phyloP scores from a whole-genome alignment of 2,888 invertebrate genomes.

The Perdita meconis region DNA sequence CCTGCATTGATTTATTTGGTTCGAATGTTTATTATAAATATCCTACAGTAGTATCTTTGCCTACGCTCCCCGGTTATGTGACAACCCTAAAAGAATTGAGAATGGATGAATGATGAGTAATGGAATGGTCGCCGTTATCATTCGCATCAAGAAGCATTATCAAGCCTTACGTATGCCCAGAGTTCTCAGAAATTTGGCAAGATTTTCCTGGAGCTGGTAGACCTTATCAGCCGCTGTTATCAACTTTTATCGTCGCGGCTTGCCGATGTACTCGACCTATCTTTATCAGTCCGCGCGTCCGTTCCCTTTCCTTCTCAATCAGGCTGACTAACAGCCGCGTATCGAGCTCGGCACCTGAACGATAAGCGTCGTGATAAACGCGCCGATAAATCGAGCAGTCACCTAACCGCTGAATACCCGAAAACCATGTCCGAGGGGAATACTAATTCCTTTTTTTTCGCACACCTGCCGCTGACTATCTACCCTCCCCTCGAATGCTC shows the following conservation, averaged over 20 bases:
- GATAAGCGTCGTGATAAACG: conserved; percentile 60
- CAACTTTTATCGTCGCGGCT: conserved; percentile 36
- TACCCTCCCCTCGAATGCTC: neutral
- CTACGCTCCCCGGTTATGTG: too few relatives aligned
- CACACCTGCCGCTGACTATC: conserved; percentile 21
- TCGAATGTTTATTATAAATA: too few relatives aligned
- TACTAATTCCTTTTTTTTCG: conserved; percentile 26
- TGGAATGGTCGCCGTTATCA: too few relatives aligned
- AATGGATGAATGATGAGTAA: too few relatives aligned
- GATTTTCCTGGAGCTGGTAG: conserved; percentile 41
- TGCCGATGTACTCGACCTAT: conserved; percentile 42
- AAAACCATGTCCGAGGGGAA: conserved; percentile 45
- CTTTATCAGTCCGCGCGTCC: conserved; percentile 54
- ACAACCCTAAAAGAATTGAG: too few relatives aligned
- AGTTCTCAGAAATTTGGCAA: conserved; percentile 43
- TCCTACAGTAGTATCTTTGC: too few relatives aligned
- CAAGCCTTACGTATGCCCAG: neutral
- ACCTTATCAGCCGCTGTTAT: conserved; percentile 45
- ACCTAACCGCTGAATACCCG: conserved; percentile 38
- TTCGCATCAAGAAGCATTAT: conserved; percentile 6
- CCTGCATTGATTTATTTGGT: too few relatives aligned
- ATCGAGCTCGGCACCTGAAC: conserved; percentile 58
- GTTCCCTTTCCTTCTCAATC: conserved; percentile 40
- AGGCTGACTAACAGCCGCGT: conserved; percentile 58
- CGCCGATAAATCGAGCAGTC: conserved; percentile 42